Evolutionary conservation across 2,113 vertebrate species (phyloP), one percentile per base, ranked within the genome.

Genomic region (Corydoras maculifer): DNA sequence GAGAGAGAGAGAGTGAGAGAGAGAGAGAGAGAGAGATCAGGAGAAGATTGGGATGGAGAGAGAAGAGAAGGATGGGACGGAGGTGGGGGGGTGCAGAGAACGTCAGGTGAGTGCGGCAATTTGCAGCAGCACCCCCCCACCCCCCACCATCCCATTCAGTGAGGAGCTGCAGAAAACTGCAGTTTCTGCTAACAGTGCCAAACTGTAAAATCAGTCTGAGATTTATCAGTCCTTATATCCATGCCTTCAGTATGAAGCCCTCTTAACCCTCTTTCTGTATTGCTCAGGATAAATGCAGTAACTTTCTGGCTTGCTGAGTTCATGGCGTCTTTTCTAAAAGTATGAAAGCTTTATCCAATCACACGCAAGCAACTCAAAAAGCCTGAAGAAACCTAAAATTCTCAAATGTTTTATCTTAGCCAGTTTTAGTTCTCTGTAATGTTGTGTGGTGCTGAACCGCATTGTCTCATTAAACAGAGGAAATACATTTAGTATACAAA

Each of bases 81-180:
- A n/a, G 54, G 31, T 31, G 48, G 15, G 75, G 59, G 83, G 82
- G 83, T 84, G 79, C 83, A 86, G 84, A 82, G 77, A 87, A 86
- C 80, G 86, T 90, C 87, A 90, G 88, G 87, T 88, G 86, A 90
- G 89, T 90, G 89, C 88, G 86, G 88, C 87, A 89, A 79, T 87
- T 86, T 80, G 79, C 59, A 65, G 62, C 18, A 65, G 63, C 53
- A 65, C 61, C 62, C 61, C 62, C 65, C n/a, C 57, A 58, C 35
- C 62, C 63, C 71, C 58, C 29, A 29, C 70, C 55, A 57, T 15
- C 67, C 71, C 72, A 54, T 80, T 80, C 72, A 77, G 76, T 69
- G 73, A 83, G 78, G 78, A 75, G 80, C 78, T 18, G 48, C 65
- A 72, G 70, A 74, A 59, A 88, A 85, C 86, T 87, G 87, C 85